Evolutionary conservation across 2,888 invertebrate genomes (phyloP), one percentile per base, ranked within the genome.

Genomic region (Crematogaster levior): DNA sequence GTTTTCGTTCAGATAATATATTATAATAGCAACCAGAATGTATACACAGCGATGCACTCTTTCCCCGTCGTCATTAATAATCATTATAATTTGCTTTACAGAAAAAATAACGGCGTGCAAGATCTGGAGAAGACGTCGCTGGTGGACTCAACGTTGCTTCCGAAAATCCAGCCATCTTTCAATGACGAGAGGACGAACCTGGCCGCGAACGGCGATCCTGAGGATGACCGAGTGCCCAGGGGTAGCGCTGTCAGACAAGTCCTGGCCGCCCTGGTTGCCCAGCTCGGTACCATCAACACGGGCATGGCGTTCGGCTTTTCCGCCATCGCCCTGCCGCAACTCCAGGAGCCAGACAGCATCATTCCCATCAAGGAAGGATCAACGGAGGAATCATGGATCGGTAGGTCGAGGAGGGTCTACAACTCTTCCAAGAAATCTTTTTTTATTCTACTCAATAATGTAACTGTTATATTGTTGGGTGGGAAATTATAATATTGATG

Each of bases 301-400:
- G 97, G 97, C 56, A 96, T 97, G 96, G 96, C 96, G 0, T 97
- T 97, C 90, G 97, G 96, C 0, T 97, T 97, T 91, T 96, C 97
- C 0, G 97, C 97, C 1, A 96, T 96, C 0, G 96, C 96, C 0
- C 93, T 96, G 56, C 96, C 97, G 1, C 96, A 97, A 89, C 91
- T 97, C 60, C 94, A 95, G 91, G 94, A 94, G 48, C 85, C 93
- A 0, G 93, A 95, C 61, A 96, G 96, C 12, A 92, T 92, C 65
- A 95, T 96, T 88, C 94, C 92, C n/a, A 95, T 96, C 4, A 95
- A 95, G n/a, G 88, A 91, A 18, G 91, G 91, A 21, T 88, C 85
- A 21, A 91, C 91, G 84, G 95, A 97, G 93, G 96, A 96, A 56
- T 96, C 96, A 90, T 97, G 97, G 97, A 96, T 97, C 87, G 97